Base-by-base conservation (phyloP, 2,797 vertebrate species). In the Neopelma chrysocephalum region DNA sequence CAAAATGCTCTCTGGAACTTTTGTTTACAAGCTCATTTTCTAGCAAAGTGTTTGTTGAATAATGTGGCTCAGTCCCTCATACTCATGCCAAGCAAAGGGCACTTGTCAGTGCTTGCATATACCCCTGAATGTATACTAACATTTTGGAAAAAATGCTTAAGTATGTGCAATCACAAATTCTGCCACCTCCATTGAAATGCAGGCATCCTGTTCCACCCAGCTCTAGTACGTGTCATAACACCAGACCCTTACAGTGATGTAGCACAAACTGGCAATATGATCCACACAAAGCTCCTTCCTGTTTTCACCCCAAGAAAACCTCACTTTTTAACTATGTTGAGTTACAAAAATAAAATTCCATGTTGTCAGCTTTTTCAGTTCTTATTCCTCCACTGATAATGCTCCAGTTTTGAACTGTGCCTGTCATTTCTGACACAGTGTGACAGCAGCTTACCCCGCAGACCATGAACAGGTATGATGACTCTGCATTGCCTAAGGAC, bases 1-100 rank as follows among this genome's bases (percentile, higher is more conserved):
- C 65, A 88, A 76, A 85, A 79, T 0, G 4, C 51, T 48, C 32
- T 62, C 26, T 72, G 66, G 53, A 85, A 91, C 54, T 89, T 85
- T 32, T 88, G 89, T 77, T 94, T 79, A 65, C 51, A 83, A 95
- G 72, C 47, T 77, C 10, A 54, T 86, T 88, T 87, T 80, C 86
- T 69, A 83, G 47, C 36, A 2, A 89, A 75, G 25, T 36, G 31
- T 65, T 80, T 81, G 77, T 56, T 25, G 69, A 60, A 48, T 38
- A 47, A 80, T 54, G 60, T 25, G 22, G 72, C 27, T 73, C 9
- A 6, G 43, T 82, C 50, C 57, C 34, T 84, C 47, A 62, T 42
- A 72, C 10, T 22, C 29, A 31, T 5, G 5, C 38, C 76, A 90
- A 77, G 48, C 51, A 42, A 70, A 76, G 54, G 29, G 32, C 31